Percentiles rank a stretch among this genome's conserved stretches.
Evolutionary conservation across 2,797 vertebrate genomes (phyloP).

Genomic region (Pantherophis vulpinus): DNA sequence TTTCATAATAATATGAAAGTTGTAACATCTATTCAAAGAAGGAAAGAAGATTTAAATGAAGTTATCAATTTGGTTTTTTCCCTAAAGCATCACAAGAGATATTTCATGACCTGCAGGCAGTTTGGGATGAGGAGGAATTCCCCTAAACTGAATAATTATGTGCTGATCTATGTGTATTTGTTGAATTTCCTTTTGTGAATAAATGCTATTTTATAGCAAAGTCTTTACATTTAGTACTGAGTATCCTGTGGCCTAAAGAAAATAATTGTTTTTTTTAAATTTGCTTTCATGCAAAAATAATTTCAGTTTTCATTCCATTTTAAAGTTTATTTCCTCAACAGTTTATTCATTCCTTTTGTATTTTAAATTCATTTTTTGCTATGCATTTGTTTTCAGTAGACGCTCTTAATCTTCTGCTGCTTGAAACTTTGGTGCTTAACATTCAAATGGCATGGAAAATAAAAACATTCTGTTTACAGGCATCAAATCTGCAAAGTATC

Average conservation of each 20-base stretch:
- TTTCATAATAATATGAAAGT: neutral
- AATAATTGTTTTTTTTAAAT: neutral
- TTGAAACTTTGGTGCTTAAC: neutral
- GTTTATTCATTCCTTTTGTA: neutral
- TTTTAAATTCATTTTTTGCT: neutral
- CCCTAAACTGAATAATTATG: slow-evolving; percentile 5
- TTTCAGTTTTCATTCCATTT: neutral
- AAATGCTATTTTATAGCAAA: neutral
- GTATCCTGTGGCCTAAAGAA: neutral
- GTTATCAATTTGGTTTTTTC: slow-evolving; percentile 12
- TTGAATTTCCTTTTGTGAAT: slow-evolving; percentile 7
- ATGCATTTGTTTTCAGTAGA: neutral
- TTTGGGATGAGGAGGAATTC: neutral
- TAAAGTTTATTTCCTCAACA: neutral
- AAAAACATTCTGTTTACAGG: neutral
- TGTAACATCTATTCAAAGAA: neutral
- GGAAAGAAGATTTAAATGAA: neutral
- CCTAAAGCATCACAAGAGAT: neutral
- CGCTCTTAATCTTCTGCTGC: neutral
- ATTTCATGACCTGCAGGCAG: neutral
- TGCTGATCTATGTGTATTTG: neutral
- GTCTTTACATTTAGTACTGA: neutral
- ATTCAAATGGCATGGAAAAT: neutral
- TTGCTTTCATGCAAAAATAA: neutral
- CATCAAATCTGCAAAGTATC: neutral